Evolutionary conservation across 2,113 vertebrate genomes (phyloP).

Genomic region (Microcebus lehilahytsara): DNA sequence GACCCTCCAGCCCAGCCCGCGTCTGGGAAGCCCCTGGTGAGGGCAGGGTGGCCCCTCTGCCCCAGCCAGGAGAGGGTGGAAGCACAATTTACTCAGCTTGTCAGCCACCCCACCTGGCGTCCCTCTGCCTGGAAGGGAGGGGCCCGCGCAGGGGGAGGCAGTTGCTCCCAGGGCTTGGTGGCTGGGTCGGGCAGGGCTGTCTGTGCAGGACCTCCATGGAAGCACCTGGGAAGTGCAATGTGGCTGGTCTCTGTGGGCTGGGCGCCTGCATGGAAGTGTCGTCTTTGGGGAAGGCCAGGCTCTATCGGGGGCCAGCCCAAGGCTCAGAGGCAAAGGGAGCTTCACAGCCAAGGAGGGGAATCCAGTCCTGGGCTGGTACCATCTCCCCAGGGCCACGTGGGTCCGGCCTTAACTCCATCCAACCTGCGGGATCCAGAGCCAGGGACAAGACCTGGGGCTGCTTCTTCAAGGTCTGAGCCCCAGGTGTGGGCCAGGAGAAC

Average conservation of each 20-base stretch:
- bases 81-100: too few species aligned
- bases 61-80: not conserved
- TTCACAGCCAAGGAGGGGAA: not conserved
- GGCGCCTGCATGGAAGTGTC: not conserved
- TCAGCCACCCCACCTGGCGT: too few species aligned
- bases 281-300: not conserved
- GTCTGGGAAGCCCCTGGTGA: not conserved
- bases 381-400: not conserved
- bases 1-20: rapidly evolving
- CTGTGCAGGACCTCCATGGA: not conserved
- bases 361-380: not conserved
- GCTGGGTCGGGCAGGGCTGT: not conserved
- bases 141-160: not conserved
- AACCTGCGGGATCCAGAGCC: not conserved
- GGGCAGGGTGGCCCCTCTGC: not conserved
- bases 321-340: not conserved
- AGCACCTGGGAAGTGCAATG: not conserved
- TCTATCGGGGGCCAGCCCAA: too few species aligned
- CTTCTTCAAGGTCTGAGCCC: not conserved
- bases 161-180: not conserved
- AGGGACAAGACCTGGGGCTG: not conserved
- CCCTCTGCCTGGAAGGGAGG: not conserved
- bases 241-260: rapidly evolving
- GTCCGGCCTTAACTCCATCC: not conserved
- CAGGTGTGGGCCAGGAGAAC: not conserved